Percentiles rank a stretch among this genome's conserved stretches.
Conservation (phyloP, 1,140 invertebrate species). For the Ceratosolen fusciceps region DNA sequence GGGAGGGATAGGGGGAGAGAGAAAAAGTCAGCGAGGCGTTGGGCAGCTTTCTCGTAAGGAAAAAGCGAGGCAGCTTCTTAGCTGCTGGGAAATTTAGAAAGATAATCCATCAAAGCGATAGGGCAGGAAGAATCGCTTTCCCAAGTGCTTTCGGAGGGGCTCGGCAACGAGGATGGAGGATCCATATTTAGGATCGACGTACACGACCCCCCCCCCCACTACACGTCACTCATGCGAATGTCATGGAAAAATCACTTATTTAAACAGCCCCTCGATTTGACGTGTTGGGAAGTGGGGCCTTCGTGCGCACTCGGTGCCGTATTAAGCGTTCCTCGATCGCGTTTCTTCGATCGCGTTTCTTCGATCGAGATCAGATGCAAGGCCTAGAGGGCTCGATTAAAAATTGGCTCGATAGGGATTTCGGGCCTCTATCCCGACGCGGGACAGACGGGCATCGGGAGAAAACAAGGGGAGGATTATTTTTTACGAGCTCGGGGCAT, state of each 20-base stretch:
- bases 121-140: too few relatives aligned
- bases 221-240: not conserved
- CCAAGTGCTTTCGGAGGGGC: too few relatives aligned
- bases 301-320: too few relatives aligned
- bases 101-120: conserved; percentile 43
- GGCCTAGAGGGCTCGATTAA: conserved; percentile 6
- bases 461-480: not conserved
- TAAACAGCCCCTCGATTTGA: too few relatives aligned
- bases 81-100: conserved; percentile 29
- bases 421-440: not conserved
- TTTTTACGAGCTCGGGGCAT: not conserved
- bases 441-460: not conserved
- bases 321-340: not conserved
- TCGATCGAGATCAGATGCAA: not conserved
- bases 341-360: not conserved
- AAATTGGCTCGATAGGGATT: not conserved
- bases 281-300: too few relatives aligned
- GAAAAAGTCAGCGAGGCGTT: not conserved
- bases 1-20: not conserved
- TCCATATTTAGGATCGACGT: not conserved
- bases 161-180: not conserved
- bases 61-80: not conserved
- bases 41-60: conserved; percentile 26
- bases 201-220: too few relatives aligned
- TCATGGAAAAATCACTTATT: too few relatives aligned